Evolutionary conservation across 2,797 vertebrate genomes (phyloP), one percentile per base, ranked within the genome.

Genomic region (Helarctos malayanus): DNA sequence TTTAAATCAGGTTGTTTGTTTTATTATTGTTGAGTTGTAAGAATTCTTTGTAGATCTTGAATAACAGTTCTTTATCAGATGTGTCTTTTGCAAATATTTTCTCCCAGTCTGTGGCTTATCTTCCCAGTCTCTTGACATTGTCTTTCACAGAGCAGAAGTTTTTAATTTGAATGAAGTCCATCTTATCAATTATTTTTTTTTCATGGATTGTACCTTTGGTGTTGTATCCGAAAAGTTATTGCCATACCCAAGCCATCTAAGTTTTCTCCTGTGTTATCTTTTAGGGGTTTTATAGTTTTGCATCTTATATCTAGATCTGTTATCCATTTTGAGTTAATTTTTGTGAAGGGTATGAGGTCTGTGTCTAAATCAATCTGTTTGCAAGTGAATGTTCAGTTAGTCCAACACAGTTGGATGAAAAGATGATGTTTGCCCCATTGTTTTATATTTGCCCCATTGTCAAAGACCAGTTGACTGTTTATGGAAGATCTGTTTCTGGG

Each of bases 61-160:
- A 29, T 75, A 75, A n/a, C 16, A 89, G 29, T 56, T 68, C 29
- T 75, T 82, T 89, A 89, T 94, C 15, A 45, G 47, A 29, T 65
- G 29, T 65, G 21, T 52, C 85, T 65, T 88, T 75, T 35, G 78
- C 47, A 89, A 82, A 82, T 73, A 47, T 75, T 82, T 61, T 94
- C 78, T 75, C n/a, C 35, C 19, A 11, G 15, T 73, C n/a, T 88
- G 3, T 81, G 45, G 27, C 71, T 88, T 54, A 47, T 38, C 63
- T 63, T 89, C 15, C 87, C 29, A 52, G 19, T 54, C 27, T 71
- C 45, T 21, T 52, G n/a, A 81, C 16, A 38, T 71, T 82, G 41
- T 52, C 54, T 21, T 81, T 81, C 45, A 88, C 27, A 81, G 65
- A 73, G 45, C 56, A 69, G n/a, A 76, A 56, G 19, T 27, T 81